Evolutionary conservation across 2,888 invertebrate species (phyloP), one percentile per base, ranked within the genome.

Genomic region (Hermodice carunculata): DNA sequence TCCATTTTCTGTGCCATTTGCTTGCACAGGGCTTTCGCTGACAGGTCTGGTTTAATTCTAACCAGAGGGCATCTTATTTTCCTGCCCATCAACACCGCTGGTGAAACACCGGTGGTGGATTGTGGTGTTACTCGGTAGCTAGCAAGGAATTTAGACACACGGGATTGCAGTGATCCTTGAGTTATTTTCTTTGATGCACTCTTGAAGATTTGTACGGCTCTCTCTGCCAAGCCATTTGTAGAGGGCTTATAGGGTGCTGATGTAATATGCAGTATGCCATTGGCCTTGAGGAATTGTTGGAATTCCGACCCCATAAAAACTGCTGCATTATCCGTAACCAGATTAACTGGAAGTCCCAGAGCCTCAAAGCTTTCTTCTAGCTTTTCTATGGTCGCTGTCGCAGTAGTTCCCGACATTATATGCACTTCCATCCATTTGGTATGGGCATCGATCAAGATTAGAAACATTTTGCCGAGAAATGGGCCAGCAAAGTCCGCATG

Each of bases 251-350:
- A 56, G 40, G 56, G 56, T 26, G 61, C 52, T 19, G 53, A 37
- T 37, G 32, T 26, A 5, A 17, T 52, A n/a, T 61, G 44, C 28
- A 40, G 17, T 14, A 61, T 37, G 29, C 61, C 61, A 54, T 61
- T 40, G 11, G 6, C 54, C 14, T 42, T 28, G 19, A 61, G 11
- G 53, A 52, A 61, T 2, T 31, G 11, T 4, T 40, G 8, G 26
- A 61, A 61, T 22, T 42, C 42, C 17, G n/a, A 17, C 53, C 3
- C 42, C 24, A 29, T 54, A 31, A 61, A 61, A 34, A 42, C 43
- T 4, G 53, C 53, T 29, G 53, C 61, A 53, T 61, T 61, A 29
- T 61, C 61, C 19, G 53, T 43, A 8, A 61, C 61, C 3, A 61
- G 11, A 24, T 19, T 42, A 17, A 54, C 22, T 3, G 43, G 52